A percentile compares a stretch with the other conserved stretches of the same genome.
Conservation (phyloP, 2,888 invertebrate genomes). For the Diarsia brunnea region DNA sequence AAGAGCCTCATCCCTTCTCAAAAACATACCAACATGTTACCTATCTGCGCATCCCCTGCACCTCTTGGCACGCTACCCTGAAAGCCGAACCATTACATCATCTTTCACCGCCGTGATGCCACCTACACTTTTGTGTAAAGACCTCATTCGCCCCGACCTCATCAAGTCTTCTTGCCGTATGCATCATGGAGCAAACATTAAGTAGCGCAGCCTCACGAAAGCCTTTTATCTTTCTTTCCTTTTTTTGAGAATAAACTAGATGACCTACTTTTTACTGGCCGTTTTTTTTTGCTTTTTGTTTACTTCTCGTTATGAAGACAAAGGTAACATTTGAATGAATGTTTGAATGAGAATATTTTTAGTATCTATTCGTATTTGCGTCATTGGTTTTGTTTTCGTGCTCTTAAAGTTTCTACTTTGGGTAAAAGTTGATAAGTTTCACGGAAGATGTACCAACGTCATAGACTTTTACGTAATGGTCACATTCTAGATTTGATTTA, state of each 20-base stretch:
- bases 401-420: conserved; percentile 9
- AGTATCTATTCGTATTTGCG: conserved; percentile 4
- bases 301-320: conserved; percentile 58
- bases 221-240: conserved; percentile 19
- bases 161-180: conserved; percentile 64
- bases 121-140: conserved; percentile 56
- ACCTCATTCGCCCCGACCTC: conserved; percentile 74
- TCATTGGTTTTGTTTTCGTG: conserved; percentile 20
- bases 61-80: conserved; percentile 43
- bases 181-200: conserved; percentile 67
- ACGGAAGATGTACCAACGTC: background rate
- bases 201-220: conserved; percentile 55
- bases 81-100: conserved; percentile 52
- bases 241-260: conserved; percentile 58
- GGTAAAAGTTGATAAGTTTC: background rate
- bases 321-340: conserved; percentile 35
- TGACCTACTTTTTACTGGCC: conserved; percentile 61
- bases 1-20: conserved; percentile 11
- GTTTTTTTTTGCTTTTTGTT: conserved; percentile 48
- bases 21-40: background rate
- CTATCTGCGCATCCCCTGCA: background rate
- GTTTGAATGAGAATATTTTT: conserved; percentile 10
- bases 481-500: background rate
- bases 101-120: conserved; percentile 38
- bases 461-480: background rate